Base-by-base conservation (phyloP, 2,113 vertebrate species). In the Spermophilus dauricus region DNA sequence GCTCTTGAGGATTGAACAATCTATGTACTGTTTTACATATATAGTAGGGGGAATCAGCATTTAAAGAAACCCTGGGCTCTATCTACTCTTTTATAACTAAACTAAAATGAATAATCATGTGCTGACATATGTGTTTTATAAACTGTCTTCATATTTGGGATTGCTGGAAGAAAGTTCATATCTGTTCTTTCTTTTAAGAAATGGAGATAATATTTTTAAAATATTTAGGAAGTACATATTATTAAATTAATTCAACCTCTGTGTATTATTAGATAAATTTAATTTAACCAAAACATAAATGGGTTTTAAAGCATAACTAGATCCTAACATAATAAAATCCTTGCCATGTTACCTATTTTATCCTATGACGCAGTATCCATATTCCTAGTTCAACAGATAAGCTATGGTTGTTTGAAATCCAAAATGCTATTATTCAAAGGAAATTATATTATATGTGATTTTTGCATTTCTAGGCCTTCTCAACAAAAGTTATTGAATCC, bases 51-150 rank as follows among this genome's bases (percentile, higher is more conserved):
- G 10, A 18, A 28, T n/a, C 48, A 42, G 51, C 4, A 81, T 82
- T 87, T 87, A 95, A 82, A 94, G 65, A 65, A 89, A 93, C 16
- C 37, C 22, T 39, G 20, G 63, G 1, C 4, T 73, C 24, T 76
- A 86, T 73, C 24, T 76, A 86, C 48, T 17, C 78, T 95, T 87
- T 61, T 34, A 1, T 85, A 73, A 84, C 18, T 78, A 28, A 93
- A 93, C 48, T 58, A 63, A 81, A 58, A 28, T 82, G 34, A 58
- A 72, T 82, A 97, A 87, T 45, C 12, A 97, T 18, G 72, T 3
- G 28, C 8, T 67, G 45, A 51, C 14, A 30, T 75, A 28, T 7
- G 16, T 76, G 7, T 67, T 86, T 90, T 67, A 42, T 24, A 63
- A 72, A 48, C 3, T 58, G 20, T 22, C 28, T 83, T 88, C 37